Evolutionary conservation across 2,113 vertebrate species (phyloP).

Genomic region (Thunnus thynnus): DNA sequence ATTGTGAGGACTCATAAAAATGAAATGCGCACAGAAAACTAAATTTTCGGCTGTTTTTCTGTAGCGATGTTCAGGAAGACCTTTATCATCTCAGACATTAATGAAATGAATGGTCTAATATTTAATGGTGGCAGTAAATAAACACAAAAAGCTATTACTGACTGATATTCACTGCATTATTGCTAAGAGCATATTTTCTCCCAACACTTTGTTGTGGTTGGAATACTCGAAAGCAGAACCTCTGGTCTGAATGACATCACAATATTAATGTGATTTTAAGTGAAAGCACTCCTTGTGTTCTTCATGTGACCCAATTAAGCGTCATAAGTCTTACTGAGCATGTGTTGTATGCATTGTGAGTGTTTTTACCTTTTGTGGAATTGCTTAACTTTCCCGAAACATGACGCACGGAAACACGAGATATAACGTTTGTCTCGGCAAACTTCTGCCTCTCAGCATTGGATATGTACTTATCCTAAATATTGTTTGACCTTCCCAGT

Average conservation of each 20-base stretch:
- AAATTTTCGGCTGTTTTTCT: not conserved
- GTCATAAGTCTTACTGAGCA: slow-evolving; percentile 4
- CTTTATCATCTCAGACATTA: not conserved
- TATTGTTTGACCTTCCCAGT: slow-evolving; percentile 80
- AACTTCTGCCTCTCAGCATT: slow-evolving; percentile 61
- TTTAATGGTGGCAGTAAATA: not conserved
- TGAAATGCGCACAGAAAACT: not conserved
- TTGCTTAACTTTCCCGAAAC: slow-evolving; percentile 16
- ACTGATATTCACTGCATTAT: not conserved
- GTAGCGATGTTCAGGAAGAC: too few species aligned
- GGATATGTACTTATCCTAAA: slow-evolving; percentile 82
- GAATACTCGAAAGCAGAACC: slow-evolving; percentile 3
- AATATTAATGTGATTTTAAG: slow-evolving; percentile 59
- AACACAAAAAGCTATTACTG: not conserved
- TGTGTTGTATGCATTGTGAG: not conserved
- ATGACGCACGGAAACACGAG: slow-evolving; percentile 6
- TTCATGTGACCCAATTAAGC: slow-evolving; percentile 36
- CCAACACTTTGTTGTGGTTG: slow-evolving; percentile 31
- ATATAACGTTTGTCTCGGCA: slow-evolving; percentile 25
- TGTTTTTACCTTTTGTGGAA: slow-evolving; percentile 7
- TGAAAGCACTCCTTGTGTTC: slow-evolving; percentile 45
- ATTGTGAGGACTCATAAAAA: too few species aligned
- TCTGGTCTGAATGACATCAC: slow-evolving; percentile 38
- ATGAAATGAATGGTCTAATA: not conserved
- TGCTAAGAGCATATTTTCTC: not conserved